Base-by-base conservation (phyloP, 1,140 invertebrate genomes). In the Cephus cinctus region DNA sequence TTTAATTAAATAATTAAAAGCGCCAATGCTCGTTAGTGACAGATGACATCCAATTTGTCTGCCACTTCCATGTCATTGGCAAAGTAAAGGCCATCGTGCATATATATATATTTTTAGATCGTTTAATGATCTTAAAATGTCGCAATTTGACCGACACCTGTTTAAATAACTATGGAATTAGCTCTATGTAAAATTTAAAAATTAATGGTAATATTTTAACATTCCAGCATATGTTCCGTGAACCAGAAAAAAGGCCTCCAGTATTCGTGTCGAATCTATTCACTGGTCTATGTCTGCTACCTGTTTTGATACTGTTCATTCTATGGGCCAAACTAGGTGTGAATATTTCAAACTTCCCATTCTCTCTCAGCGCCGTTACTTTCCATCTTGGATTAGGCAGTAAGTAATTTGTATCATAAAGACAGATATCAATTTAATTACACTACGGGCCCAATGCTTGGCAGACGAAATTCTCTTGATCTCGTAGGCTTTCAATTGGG, bases 281-380 rank as follows among this genome's bases (percentile, higher is more conserved):
- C 73, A 96, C 94, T 40, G 83, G 81, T 15, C 76, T 98, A 2
- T 90, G 89, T 49, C 75, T 89, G 11, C 78, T 88, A 27, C 96
- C 96, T 16, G 69, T 98, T 50, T 68, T 96, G 22, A 65, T 98
- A 50, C 80, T 98, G 12, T 76, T 98, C 22, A 75, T 88, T 56
- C 77, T 96, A 65, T 98, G 96, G 96, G 75, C 81, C 2, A 88
- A 86, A 65, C 81, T 98, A 52, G 90, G 94, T 46, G 82, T 94
- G 15, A 98, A 98, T 74, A 80, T 98, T 30, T 84, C 84, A 5
- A 89, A 90, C 69, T 90, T 97, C 64, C 87, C 88, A 2, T 71
- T 73, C 89, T 84, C 87, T 9, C 64, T 90, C 6, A 88, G 86
- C 69, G 88, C 92, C 3, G 62, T 97, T 41, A 80, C 87, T 30